These are phyloP conservation scores for Cyclina sinensis DNA, from an alignment of 1,140 invertebrate genomes.

Conservation along the genomic window DNA sequence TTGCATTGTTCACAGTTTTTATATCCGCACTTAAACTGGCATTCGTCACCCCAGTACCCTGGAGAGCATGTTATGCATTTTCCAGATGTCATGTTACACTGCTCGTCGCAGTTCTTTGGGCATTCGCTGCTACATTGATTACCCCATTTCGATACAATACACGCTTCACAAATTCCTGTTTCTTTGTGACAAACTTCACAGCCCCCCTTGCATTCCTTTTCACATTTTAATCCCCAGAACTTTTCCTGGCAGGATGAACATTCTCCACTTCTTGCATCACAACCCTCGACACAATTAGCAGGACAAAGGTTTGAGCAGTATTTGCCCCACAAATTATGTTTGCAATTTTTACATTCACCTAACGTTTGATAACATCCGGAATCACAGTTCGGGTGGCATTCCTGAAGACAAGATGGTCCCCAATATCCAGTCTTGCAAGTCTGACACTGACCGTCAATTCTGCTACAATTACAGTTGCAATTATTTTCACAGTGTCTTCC, in stretches of 20 bases:
- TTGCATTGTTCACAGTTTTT: neutral
- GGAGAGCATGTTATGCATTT: neutral
- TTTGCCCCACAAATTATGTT: neutral
- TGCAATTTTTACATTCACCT: neutral
- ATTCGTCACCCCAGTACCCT: neutral
- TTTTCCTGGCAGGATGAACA: neutral
- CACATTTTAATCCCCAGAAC: neutral
- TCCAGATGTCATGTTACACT: neutral
- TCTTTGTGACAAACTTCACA: neutral
- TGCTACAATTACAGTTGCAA: slow-evolving; percentile 1
- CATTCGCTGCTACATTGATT: neutral
- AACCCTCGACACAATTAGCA: neutral
- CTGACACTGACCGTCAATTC: neutral
- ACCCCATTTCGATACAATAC: neutral
- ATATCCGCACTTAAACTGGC: neutral
- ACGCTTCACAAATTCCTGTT: neutral
- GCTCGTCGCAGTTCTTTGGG: neutral
- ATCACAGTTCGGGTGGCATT: neutral
- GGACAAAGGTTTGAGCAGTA: neutral
- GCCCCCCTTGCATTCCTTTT: neutral
- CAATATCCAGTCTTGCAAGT: neutral
- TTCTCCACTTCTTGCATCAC: neutral
- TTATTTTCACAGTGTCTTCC: neutral
- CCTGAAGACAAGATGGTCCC: neutral
- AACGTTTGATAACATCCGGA: neutral